A percentile compares a stretch with the other conserved stretches of the same genome.
Conservation (phyloP, 2,797 vertebrate species). For the Presbytis comata region DNA sequence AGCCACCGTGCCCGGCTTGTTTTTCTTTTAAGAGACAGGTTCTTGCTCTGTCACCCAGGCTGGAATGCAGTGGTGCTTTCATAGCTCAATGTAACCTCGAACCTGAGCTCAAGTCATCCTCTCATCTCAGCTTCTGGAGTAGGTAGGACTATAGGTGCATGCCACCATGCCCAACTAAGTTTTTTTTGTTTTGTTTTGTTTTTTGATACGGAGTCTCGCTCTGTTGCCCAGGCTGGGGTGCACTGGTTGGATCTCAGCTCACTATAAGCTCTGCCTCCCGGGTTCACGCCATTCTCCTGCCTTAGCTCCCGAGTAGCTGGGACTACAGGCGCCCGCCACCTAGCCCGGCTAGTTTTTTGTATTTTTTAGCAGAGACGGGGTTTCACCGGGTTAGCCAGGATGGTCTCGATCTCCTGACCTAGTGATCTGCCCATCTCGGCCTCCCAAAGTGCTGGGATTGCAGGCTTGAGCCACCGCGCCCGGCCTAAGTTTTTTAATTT, state of each 20-base stretch:
- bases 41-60: neutral
- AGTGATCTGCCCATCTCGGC: accelerated
- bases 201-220: neutral
- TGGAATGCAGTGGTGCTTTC: neutral
- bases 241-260: too few relatives aligned
- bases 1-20: neutral
- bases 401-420: too few relatives aligned
- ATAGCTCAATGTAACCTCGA: neutral
- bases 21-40: neutral
- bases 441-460: too few relatives aligned
- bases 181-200: neutral
- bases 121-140: neutral
- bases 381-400: too few relatives aligned
- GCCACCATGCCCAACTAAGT: neutral
- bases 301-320: too few relatives aligned
- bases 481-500: neutral
- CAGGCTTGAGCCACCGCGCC: too few relatives aligned
- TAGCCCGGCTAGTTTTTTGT: too few relatives aligned
- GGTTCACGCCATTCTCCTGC: too few relatives aligned
- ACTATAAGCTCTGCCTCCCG: too few relatives aligned
- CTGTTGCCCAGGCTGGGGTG: too few relatives aligned
- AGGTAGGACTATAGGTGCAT: neutral
- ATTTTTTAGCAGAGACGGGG: too few relatives aligned
- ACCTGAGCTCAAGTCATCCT: neutral
- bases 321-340: too few relatives aligned